Percentiles rank a stretch among this genome's conserved stretches.
phyloP scores from a whole-genome alignment of 2,797 vertebrate species.

The Trematomus bernacchii region DNA sequence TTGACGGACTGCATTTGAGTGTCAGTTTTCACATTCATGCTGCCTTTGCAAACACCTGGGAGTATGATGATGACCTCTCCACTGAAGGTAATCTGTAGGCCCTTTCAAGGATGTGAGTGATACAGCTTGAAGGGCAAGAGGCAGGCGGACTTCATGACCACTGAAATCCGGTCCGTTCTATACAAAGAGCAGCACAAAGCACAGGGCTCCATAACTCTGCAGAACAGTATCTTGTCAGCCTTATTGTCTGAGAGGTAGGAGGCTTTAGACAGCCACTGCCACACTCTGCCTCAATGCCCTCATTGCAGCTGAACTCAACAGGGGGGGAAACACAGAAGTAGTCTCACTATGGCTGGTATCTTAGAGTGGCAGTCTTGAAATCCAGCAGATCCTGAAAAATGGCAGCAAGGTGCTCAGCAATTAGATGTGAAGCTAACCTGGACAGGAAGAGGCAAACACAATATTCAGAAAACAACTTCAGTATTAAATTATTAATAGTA shows the following conservation, averaged over 20 bases:
- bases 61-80: background rate
- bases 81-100: background rate
- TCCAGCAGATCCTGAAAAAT: conserved; percentile 10
- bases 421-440: background rate
- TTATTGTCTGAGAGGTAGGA: conserved; percentile 10
- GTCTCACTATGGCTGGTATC: background rate
- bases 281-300: conserved; percentile 5
- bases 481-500: no score
- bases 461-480: background rate
- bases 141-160: background rate
- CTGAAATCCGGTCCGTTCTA: conserved; percentile 3
- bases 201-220: background rate
- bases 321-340: background rate
- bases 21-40: conserved; percentile 20
- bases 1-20: conserved; percentile 25
- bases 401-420: background rate
- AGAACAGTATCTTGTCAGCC: background rate
- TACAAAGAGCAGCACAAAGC: background rate
- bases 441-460: background rate
- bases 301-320: background rate
- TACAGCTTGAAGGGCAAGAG: background rate
- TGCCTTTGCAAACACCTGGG: background rate
- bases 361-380: background rate
- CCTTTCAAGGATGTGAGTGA: background rate
- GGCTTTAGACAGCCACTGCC: conserved; percentile 6